Evolutionary conservation across 1,140 invertebrate species (phyloP), one percentile per base, ranked within the genome.

Genomic region (Drosophila sp.): DNA sequence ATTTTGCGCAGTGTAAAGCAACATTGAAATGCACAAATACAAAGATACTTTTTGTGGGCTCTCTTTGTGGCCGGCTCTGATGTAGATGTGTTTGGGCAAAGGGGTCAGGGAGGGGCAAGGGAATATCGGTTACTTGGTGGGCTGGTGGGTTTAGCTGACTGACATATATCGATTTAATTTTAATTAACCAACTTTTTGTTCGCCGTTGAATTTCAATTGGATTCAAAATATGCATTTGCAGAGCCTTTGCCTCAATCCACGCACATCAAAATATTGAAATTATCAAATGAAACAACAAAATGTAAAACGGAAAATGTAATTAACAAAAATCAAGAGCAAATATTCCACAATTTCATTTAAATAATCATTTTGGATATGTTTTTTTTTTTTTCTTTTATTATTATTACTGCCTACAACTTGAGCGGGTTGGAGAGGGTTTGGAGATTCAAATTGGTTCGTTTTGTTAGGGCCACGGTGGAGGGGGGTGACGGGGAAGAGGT

Each of bases 121-220:
- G 8, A 67, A 74, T 73, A 74, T 75, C 27, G 4, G 61, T 17
- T 17, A 17, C 17, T 17, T 30, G 2, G 30, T 4, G 2, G 30
- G 30, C 8, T 27, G 76, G 71, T 72, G 76, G 82, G 71, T 27
- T 57, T 64, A 40, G 62, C 65, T 68, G 47, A 61, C 82, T 72
- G 79, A 50, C 75, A 65, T 62, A 54, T 86, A 85, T 79, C 54
- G 82, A 87, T 82, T 84, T 67, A 70, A 66, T 81, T 74, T 84
- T 85, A 85, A 86, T 82, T 82, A 85, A 82, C 82, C 79, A 82
- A 82, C 82, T 81, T 75, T 73, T 69, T 71, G 74, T 81, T 72
- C 67, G 74, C 38, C 61, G 11, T 78, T 77, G 66, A 60, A 60
- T 70, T 76, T 74, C 56, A 57, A 75, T 75, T 74, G 71, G 71